These are phyloP conservation scores for Empis livida DNA, from an alignment of 2,888 invertebrate species.

Conservation along the genomic window DNA sequence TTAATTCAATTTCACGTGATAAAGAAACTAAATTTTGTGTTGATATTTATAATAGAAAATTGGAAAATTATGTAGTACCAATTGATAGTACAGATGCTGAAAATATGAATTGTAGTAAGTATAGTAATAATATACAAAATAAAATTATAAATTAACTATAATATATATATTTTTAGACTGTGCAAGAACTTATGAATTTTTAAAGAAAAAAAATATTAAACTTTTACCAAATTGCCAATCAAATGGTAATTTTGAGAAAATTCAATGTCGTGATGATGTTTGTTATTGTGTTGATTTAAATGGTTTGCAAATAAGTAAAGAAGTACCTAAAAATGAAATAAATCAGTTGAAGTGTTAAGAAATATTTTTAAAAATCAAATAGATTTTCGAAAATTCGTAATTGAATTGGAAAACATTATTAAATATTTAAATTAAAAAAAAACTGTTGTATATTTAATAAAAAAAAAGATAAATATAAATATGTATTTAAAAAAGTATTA, in stretches of 20 bases:
- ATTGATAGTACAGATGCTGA: constrained; percentile 33
- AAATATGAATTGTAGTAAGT: constrained; percentile 51
- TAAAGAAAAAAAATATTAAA: constrained; percentile 31
- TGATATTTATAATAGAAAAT: constrained; percentile 41
- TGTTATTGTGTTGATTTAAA: constrained; percentile 51
- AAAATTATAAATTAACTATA: neutral
- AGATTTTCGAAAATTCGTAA: too few relatives aligned
- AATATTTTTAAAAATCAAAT: too few relatives aligned
- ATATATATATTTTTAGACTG: constrained; percentile 40
- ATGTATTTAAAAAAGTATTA: too few relatives aligned
- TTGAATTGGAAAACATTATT: too few relatives aligned
- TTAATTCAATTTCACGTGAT: constrained; percentile 21
- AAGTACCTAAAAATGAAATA: constrained; percentile 14
- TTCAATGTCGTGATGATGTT: constrained; percentile 47
- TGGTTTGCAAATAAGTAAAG: constrained; percentile 40
- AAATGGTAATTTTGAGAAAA: constrained; percentile 48
- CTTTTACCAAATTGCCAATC: constrained; percentile 45
- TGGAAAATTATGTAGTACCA: constrained; percentile 39
- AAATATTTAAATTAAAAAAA: too few relatives aligned
- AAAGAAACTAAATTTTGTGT: constrained; percentile 45
- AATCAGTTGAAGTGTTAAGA: neutral
- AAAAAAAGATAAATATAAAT: too few relatives aligned
- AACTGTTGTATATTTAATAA: too few relatives aligned
- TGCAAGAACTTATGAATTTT: constrained; percentile 40
- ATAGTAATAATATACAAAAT: neutral